Evolutionary conservation across 2,888 invertebrate species (phyloP).

Genomic region (Drosophila paranaensis): DNA sequence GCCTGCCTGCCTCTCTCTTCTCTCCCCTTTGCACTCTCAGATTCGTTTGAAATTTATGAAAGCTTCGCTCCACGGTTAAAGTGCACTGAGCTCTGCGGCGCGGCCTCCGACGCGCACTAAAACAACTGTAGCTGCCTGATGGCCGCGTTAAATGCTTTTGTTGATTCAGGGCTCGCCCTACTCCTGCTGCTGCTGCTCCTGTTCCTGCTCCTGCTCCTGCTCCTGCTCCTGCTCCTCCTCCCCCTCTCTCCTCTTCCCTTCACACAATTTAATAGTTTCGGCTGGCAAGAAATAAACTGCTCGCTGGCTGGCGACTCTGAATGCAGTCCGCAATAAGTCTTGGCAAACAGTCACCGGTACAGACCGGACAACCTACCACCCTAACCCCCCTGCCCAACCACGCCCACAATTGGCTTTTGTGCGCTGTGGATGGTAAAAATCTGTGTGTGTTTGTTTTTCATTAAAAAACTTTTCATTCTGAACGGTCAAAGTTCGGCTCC

Average conservation of each 20-base stretch:
- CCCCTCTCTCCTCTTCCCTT: constrained; percentile 14
- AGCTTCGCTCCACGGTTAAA: constrained; percentile 60
- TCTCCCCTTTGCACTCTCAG: constrained; percentile 14
- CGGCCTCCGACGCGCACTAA: constrained; percentile 50
- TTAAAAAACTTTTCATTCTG: constrained; percentile 80
- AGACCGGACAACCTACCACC: constrained; percentile 31
- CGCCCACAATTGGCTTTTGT: constrained; percentile 76
- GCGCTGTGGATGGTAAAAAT: constrained; percentile 48
- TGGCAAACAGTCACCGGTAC: constrained; percentile 63
- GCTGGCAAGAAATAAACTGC: constrained; percentile 71
- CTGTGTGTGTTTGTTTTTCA: constrained; percentile 82
- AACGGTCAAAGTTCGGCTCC: constrained; percentile 73
- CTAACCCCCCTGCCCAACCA: constrained; percentile 51
- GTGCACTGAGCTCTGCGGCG: constrained; percentile 54
- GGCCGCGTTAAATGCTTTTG: constrained; percentile 77
- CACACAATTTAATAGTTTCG: constrained; percentile 71
- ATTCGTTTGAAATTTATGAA: constrained; percentile 70
- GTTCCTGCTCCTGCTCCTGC: too few species aligned
- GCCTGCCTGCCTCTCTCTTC: not conserved
- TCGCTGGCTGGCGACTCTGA: constrained; percentile 44
- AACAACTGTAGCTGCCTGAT: constrained; percentile 74
- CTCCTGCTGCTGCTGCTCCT: not conserved
- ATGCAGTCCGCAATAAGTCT: constrained; percentile 75
- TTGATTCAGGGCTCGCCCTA: constrained; percentile 65
- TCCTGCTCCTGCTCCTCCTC: not conserved